These are phyloP conservation scores for Phortica okadai DNA, from an alignment of 2,888 invertebrate species.

Conservation along the genomic window DNA sequence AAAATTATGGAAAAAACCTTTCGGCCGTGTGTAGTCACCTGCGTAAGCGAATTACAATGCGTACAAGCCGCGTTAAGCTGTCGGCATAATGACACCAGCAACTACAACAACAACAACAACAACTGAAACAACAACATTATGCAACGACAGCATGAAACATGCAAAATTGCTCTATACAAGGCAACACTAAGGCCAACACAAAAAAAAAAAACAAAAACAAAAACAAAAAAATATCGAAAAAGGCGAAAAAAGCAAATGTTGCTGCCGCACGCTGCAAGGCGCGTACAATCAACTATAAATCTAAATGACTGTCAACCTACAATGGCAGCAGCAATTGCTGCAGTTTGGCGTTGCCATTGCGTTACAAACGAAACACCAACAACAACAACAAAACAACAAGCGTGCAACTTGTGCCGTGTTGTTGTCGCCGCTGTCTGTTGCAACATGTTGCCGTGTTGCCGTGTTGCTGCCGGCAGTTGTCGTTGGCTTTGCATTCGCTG, in stretches of 20 bases:
- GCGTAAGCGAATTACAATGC: slow-evolving; percentile 65
- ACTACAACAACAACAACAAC: slow-evolving; percentile 29
- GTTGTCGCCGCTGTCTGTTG: slow-evolving; percentile 38
- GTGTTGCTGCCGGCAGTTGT: not conserved
- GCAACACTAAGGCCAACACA: slow-evolving; percentile 56
- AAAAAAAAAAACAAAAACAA: slow-evolving; percentile 61
- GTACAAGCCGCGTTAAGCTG: slow-evolving; percentile 30
- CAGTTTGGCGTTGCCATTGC: slow-evolving; percentile 34
- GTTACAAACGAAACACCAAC: not conserved
- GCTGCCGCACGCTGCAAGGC: slow-evolving; percentile 45
- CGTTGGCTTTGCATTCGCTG: slow-evolving; percentile 11
- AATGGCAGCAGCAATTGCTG: slow-evolving; percentile 53
- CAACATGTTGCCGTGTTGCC: slow-evolving; percentile 54
- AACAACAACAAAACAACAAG: not conserved
- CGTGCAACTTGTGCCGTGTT: slow-evolving; percentile 20
- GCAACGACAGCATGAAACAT: slow-evolving; percentile 38
- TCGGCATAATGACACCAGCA: slow-evolving; percentile 29
- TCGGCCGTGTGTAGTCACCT: slow-evolving; percentile 64
- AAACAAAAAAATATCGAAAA: slow-evolving; percentile 38
- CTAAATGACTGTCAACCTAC: slow-evolving; percentile 68
- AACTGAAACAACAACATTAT: slow-evolving; percentile 27
- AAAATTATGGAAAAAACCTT: slow-evolving; percentile 41
- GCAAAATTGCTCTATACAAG: slow-evolving; percentile 64
- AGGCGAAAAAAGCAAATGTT: slow-evolving; percentile 37
- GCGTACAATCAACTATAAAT: slow-evolving; percentile 70